A percentile compares a stretch with the other conserved stretches of the same genome.
phyloP scores from a whole-genome alignment of 2,113 vertebrate species.

The Rhinolophus ferrumequinum region DNA sequence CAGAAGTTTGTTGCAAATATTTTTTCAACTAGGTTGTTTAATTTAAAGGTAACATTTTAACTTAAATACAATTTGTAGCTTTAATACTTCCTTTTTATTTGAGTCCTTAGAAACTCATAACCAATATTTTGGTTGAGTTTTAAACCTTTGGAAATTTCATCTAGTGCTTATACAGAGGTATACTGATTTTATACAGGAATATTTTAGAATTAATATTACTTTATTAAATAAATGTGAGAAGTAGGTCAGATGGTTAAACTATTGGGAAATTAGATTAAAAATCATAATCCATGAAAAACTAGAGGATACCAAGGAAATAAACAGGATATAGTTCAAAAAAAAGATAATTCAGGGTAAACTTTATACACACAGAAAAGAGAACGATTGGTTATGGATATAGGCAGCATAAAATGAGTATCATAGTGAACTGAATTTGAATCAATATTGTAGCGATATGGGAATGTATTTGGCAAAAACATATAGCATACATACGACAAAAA shows the following conservation, averaged over 20 bases:
- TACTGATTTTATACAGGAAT: not conserved
- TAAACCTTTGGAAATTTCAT: conserved; percentile 41
- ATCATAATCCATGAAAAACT: conserved; percentile 12
- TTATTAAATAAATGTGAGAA: not conserved
- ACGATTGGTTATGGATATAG: not conserved
- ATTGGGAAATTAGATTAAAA: not conserved
- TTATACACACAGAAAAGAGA: not conserved
- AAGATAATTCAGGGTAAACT: conserved; percentile 18
- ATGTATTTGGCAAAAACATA: conserved; percentile 2
- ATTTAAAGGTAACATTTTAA: conserved; percentile 37
- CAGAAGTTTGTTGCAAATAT: not conserved
- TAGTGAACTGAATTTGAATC: conserved; percentile 8
- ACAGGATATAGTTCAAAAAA: not conserved
- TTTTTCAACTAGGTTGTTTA: conserved; percentile 40
- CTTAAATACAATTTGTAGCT: conserved; percentile 28
- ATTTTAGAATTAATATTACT: not conserved
- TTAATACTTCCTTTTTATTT: conserved; percentile 34
- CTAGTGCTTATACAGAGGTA: conserved; percentile 27
- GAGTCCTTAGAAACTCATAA: conserved; percentile 23
- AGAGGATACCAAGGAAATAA: not conserved
- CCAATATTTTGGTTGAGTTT: not conserved
- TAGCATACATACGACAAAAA: not conserved
- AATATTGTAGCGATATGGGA: not conserved
- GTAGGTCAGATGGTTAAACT: conserved; percentile 7
- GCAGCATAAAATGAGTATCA: not conserved